Conservation (phyloP, 2,113 vertebrate species). For the Leucoraja erinaceus region DNA sequence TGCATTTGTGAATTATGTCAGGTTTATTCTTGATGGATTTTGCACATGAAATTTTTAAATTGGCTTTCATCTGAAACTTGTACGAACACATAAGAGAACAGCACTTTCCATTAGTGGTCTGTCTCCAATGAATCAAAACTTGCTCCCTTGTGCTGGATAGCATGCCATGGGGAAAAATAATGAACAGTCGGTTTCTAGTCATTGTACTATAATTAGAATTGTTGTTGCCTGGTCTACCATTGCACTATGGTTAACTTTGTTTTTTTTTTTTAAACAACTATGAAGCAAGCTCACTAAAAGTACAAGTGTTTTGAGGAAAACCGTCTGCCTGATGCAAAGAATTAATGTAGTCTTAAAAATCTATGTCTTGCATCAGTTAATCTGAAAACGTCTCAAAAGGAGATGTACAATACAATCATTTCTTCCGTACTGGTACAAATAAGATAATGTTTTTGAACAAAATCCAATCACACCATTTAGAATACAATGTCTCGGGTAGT, state of each 20-base stretch:
- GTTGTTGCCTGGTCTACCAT: no score
- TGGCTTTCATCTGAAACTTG: not conserved
- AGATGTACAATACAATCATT: no score
- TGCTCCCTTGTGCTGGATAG: not conserved
- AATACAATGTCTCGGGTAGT: not conserved
- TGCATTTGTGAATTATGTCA: not conserved
- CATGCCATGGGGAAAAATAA: not conserved
- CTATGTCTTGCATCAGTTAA: not conserved
- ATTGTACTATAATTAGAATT: no score
- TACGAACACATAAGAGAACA: not conserved
- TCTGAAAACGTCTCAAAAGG: not conserved
- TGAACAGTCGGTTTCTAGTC: not conserved
- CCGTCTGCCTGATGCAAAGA: not conserved
- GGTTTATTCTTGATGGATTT: not conserved
- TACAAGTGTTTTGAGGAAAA: not conserved
- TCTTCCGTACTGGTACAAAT: no score
- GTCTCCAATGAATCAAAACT: not conserved
- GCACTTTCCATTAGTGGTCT: conserved; percentile 5
- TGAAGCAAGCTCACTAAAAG: not conserved
- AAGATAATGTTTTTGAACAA: not conserved
- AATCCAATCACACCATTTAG: not conserved
- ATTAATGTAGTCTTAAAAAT: not conserved
- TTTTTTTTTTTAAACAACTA: no score
- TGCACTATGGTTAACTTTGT: no score
- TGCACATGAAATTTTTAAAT: not conserved